phyloP scores from a whole-genome alignment of 2,113 vertebrate genomes.

The Catagonus wagneri region DNA sequence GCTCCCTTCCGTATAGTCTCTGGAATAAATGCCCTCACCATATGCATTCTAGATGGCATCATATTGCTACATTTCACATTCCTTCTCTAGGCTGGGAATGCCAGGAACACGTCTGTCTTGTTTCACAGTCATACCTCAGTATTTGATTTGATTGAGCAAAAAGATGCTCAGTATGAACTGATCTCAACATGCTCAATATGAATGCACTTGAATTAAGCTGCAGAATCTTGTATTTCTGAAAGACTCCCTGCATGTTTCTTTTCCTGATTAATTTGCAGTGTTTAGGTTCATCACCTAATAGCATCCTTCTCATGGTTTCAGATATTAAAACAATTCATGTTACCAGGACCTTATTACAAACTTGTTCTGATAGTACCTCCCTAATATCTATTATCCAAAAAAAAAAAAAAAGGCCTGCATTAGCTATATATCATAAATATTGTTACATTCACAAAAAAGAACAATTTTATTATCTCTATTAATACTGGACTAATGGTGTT shows the following conservation, averaged over 20 bases:
- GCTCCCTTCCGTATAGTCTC: not conserved
- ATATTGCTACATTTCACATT: not conserved
- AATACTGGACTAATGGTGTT: not conserved
- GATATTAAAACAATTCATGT: not conserved
- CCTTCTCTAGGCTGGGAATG: not conserved
- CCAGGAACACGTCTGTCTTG: not conserved
- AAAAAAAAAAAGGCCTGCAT: not conserved
- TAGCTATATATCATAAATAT: not conserved
- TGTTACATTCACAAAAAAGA: not conserved
- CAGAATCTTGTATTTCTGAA: not conserved
- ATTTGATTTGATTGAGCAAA: not conserved
- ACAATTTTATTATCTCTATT: not conserved
- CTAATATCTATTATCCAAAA: not conserved
- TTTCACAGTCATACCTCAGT: not conserved
- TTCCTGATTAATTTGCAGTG: slow-evolving; percentile 24
- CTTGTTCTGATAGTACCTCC: not conserved
- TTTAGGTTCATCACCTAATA: slow-evolving; percentile 2
- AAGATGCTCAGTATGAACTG: not conserved
- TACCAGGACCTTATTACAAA: not conserved
- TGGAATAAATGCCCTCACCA: not conserved
- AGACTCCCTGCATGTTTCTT: not conserved
- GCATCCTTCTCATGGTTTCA: not conserved
- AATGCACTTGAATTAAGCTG: not conserved
- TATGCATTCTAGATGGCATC: not conserved
- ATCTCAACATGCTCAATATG: not conserved